Percentiles rank a stretch among this genome's conserved stretches.
These are phyloP conservation scores for Paguma larvata DNA, from an alignment of 2,797 vertebrate genomes.

Conservation along the genomic window DNA sequence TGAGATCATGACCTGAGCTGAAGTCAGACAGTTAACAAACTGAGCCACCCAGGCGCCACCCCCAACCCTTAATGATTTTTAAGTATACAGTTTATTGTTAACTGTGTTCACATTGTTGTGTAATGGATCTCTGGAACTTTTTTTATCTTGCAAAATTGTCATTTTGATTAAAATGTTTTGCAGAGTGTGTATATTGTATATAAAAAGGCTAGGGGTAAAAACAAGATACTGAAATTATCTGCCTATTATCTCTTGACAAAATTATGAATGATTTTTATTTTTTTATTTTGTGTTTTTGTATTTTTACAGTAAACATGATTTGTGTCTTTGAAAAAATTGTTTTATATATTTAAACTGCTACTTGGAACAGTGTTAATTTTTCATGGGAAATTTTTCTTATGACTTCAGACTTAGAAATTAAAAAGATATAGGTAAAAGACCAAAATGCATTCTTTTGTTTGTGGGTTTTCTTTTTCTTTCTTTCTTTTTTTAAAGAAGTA, in stretches of 20 bases:
- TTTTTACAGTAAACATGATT: constrained; percentile 6
- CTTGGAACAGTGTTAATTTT: not conserved
- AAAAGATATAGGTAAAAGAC: constrained; percentile 8
- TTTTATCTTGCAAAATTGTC: not conserved
- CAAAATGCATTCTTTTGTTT: not conserved
- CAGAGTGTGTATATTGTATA: not conserved
- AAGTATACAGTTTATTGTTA: not conserved
- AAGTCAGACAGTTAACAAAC: too few relatives aligned
- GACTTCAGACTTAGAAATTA: constrained; percentile 8
- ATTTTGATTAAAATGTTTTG: not conserved
- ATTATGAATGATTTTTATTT: not conserved
- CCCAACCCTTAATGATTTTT: not conserved
- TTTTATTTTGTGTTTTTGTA: not conserved
- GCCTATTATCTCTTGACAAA: not conserved
- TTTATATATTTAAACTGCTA: not conserved
- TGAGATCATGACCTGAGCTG: too few relatives aligned
- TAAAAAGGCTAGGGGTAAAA: not conserved
- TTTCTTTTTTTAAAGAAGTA: not conserved
- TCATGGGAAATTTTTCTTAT: not conserved
- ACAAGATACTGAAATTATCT: not conserved
- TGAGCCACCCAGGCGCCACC: too few relatives aligned
- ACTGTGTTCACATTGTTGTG: not conserved
- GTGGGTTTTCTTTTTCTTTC: not conserved
- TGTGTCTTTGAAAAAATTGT: not conserved
- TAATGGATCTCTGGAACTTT: not conserved